Percentiles rank a stretch among this genome's conserved stretches.
These are phyloP conservation scores for Albula goreensis DNA, from an alignment of 2,113 vertebrate genomes.

Conservation along the genomic window DNA sequence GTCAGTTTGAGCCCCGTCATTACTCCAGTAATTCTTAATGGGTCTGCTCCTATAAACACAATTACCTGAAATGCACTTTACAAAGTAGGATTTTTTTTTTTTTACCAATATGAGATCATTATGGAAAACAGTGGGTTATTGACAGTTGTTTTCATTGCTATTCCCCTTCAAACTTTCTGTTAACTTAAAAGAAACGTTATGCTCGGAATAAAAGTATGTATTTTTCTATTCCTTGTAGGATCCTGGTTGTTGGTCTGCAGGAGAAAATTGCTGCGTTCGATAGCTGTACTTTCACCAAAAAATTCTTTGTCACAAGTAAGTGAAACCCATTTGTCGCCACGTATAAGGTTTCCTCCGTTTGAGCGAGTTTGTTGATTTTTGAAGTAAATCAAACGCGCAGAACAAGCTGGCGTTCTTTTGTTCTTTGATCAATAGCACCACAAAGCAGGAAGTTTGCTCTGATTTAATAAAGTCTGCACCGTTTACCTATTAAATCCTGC, in stretches of 20 bases:
- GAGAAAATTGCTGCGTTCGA: slow-evolving; percentile 98
- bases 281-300: slow-evolving; percentile 97
- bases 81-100: no score
- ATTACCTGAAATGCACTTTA: neutral
- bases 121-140: neutral
- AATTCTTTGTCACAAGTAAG: slow-evolving; percentile 98
- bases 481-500: neutral
- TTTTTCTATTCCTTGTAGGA: slow-evolving; percentile 70
- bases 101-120: neutral
- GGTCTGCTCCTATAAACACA: neutral
- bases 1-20: neutral
- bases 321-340: slow-evolving; percentile 34
- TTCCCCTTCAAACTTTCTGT: no score
- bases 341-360: neutral
- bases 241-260: slow-evolving; percentile 91
- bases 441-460: neutral
- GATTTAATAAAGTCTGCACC: neutral
- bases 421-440: slow-evolving; percentile 17
- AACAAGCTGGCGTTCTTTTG: neutral
- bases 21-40: neutral
- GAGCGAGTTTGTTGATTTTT: neutral
- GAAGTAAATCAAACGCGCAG: neutral
- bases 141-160: neutral
- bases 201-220: rapidly evolving
- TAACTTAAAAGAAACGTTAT: neutral